phyloP scores from a whole-genome alignment of 2,113 vertebrate genomes.

The Choloepus hoffmanni region DNA sequence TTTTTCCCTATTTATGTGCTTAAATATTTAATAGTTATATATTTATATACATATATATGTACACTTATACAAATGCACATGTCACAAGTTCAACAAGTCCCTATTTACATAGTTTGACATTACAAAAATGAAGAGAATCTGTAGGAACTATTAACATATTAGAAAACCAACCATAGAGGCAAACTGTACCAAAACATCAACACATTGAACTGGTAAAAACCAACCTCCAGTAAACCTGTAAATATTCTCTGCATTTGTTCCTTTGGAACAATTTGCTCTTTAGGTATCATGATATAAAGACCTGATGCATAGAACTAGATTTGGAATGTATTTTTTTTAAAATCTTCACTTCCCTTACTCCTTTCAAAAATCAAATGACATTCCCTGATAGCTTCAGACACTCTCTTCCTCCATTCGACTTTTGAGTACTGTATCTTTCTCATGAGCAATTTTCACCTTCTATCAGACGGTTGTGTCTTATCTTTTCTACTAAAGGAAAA shows the following conservation, averaged over 20 bases:
- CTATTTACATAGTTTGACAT: neutral
- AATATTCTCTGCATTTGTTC: neutral
- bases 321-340: neutral
- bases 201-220: neutral
- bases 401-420: too few species aligned
- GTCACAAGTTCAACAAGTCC: neutral
- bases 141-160: neutral
- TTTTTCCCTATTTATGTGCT: neutral
- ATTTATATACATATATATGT: neutral
- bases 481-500: too few species aligned
- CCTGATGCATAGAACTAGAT: neutral
- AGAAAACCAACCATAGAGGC: neutral
- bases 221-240: neutral
- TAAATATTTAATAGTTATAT: neutral
- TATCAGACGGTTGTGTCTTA: too few species aligned
- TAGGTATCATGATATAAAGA: neutral
- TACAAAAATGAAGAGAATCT: neutral
- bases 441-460: too few species aligned
- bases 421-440: too few species aligned
- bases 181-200: neutral
- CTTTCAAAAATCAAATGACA: neutral
- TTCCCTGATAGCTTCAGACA: too few species aligned
- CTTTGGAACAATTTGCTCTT: neutral
- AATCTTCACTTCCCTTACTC: neutral
- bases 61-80: neutral